These are phyloP conservation scores for Caerostris extrusa DNA, from an alignment of 1,140 invertebrate genomes.

Conservation along the genomic window DNA sequence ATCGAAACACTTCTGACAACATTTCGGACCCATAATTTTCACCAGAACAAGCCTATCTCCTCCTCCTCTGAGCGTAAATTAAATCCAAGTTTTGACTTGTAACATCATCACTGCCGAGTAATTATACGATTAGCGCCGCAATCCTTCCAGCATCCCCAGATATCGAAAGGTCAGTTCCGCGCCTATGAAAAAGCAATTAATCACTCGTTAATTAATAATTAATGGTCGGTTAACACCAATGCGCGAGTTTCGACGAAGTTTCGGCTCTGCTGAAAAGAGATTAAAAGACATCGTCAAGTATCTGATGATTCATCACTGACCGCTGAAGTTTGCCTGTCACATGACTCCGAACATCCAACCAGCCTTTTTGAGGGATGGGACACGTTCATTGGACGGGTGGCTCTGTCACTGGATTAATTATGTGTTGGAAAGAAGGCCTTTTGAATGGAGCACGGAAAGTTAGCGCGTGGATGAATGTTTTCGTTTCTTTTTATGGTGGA, in stretches of 20 bases:
- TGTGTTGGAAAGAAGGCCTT: background rate
- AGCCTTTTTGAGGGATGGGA: background rate
- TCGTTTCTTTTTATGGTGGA: background rate
- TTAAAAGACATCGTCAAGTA: conserved; percentile 51
- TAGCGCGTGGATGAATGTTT: background rate
- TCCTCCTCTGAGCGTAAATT: conserved; percentile 46
- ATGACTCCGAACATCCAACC: background rate
- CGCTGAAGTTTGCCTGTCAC: background rate
- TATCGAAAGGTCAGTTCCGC: conserved; percentile 58
- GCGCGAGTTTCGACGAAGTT: conserved; percentile 5
- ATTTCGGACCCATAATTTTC: too few relatives aligned
- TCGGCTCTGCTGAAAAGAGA: conserved; percentile 7
- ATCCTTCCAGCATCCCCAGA: background rate
- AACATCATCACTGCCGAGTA: conserved; percentile 37
- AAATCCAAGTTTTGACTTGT: conserved; percentile 20
- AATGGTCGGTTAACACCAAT: conserved; percentile 53
- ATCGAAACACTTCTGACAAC: too few relatives aligned
- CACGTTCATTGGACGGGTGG: background rate
- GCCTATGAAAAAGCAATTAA: conserved; percentile 64
- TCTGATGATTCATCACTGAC: conserved; percentile 39
- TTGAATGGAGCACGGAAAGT: background rate
- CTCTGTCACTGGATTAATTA: background rate
- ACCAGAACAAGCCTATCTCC: too few relatives aligned
- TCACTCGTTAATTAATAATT: conserved; percentile 70
- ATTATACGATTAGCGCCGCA: conserved; percentile 16